Evolutionary conservation across 2,113 vertebrate genomes (phyloP).

Genomic region (Poecile atricapillus): DNA sequence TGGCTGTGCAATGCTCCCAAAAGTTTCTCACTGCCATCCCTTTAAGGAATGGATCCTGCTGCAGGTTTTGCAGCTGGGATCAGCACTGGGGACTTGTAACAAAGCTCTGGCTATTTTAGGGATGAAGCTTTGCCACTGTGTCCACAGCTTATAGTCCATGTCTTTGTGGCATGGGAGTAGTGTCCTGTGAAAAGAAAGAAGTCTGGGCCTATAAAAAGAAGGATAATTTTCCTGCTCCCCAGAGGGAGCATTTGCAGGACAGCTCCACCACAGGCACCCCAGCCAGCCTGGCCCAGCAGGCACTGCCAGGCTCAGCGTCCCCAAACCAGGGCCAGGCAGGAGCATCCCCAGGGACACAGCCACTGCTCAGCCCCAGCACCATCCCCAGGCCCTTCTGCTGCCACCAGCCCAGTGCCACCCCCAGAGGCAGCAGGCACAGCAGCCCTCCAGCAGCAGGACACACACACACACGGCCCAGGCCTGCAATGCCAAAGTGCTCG

Average conservation of each 20-base stretch:
- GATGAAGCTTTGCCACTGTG: not conserved
- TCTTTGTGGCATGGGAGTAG: not conserved
- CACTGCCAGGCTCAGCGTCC: accelerated
- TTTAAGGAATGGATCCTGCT: no score
- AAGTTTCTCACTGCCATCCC: no score
- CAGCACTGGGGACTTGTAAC: no score
- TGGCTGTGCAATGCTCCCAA: no score
- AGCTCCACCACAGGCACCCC: not conserved
- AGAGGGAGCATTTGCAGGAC: not conserved
- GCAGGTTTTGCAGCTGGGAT: no score
- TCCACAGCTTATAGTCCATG: accelerated
- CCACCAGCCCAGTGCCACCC: not conserved
- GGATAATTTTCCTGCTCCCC: no score
- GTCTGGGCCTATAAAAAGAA: no score
- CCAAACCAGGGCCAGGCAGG: not conserved
- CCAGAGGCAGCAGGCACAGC: no score
- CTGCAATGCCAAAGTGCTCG: not conserved
- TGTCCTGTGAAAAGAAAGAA: no score
- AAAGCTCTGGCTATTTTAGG: not conserved
- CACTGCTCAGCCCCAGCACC: not conserved
- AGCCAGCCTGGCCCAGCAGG: not conserved
- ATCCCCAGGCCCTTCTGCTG: not conserved
- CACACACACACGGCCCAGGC: not conserved
- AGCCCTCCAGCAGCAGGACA: not conserved
- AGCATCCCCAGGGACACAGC: not conserved